Evolutionary conservation across 1,140 invertebrate species (phyloP).

Genomic region (Ruditapes philippinarum): DNA sequence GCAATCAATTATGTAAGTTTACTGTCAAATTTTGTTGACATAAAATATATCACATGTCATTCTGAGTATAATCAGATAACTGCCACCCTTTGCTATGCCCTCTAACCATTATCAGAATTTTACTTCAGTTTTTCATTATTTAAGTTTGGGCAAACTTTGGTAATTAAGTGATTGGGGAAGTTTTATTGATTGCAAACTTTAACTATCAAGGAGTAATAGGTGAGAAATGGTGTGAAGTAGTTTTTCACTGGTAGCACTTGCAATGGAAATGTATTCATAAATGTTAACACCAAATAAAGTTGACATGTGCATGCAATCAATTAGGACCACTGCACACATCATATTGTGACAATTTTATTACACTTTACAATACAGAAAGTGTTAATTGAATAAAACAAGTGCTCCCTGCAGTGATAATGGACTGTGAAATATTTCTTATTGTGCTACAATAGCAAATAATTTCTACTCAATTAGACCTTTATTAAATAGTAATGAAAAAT

Average conservation of each 20-base stretch:
- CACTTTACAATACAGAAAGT: background rate
- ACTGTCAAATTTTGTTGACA: constrained; percentile 59
- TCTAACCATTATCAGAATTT: constrained; percentile 16
- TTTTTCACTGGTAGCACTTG: constrained; percentile 16
- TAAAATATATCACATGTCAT: constrained; percentile 56
- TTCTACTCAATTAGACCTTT: constrained; percentile 39
- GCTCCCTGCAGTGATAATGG: constrained; percentile 33
- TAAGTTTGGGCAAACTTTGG: background rate
- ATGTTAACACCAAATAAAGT: background rate
- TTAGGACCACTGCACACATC: constrained; percentile 23
- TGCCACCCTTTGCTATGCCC: background rate
- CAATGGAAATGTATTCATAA: background rate
- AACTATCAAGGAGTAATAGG: background rate
- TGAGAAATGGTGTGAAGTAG: background rate
- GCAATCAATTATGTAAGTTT: constrained; percentile 54
- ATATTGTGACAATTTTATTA: constrained; percentile 39
- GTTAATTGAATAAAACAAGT: constrained; percentile 50
- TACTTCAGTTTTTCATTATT: background rate
- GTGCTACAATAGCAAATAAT: constrained; percentile 1
- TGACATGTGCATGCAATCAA: constrained; percentile 34
- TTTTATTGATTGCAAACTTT: background rate
- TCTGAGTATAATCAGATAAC: background rate
- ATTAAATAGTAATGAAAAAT: background rate
- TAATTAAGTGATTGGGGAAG: background rate
- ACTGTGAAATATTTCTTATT: constrained; percentile 21